These are phyloP conservation scores for Metopolophium dirhodum DNA, from an alignment of 1,140 invertebrate species.

Conservation along the genomic window DNA sequence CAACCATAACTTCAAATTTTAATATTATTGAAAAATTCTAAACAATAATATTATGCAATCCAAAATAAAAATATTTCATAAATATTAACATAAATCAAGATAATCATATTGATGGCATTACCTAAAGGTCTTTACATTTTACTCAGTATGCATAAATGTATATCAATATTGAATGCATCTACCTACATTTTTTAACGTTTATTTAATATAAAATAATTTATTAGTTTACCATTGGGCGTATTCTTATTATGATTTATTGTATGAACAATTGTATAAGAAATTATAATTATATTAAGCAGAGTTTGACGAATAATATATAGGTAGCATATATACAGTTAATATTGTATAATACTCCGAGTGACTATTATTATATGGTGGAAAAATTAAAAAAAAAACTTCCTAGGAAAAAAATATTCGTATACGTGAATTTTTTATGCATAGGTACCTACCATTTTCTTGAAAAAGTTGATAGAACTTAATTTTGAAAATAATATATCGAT, in stretches of 20 bases:
- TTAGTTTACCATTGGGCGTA: background rate
- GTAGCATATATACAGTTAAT: background rate
- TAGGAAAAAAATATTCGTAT: background rate
- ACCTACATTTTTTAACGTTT: background rate
- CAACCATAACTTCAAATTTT: background rate
- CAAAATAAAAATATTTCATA: background rate
- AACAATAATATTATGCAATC: background rate
- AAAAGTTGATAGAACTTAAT: background rate
- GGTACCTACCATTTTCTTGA: background rate
- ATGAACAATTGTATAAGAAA: background rate
- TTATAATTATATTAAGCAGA: background rate
- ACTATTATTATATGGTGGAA: background rate
- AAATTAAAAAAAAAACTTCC: background rate
- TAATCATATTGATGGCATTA: background rate
- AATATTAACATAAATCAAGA: background rate
- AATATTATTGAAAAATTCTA: background rate
- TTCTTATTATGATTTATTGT: background rate
- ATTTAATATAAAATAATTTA: conserved; percentile 11
- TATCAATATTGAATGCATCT: background rate
- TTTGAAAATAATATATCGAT: background rate
- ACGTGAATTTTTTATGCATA: background rate
- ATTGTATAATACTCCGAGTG: background rate
- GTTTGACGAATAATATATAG: background rate
- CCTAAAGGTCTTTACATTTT: background rate
- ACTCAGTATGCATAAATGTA: background rate